Conservation (phyloP, 1,140 invertebrate species). For the Grapholita molesta region DNA sequence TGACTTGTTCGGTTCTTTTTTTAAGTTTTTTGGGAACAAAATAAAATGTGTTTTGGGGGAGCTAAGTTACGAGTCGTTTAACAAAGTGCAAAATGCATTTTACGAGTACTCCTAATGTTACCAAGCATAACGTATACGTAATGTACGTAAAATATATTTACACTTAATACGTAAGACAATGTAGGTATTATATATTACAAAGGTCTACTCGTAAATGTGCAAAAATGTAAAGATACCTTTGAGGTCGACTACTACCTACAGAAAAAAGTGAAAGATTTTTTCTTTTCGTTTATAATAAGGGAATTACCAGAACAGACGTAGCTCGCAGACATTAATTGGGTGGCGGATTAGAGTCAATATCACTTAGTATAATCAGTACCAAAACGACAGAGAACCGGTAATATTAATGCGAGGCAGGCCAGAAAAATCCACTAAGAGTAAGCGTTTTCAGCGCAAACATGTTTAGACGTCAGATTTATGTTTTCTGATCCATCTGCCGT, state of each 20-base stretch:
- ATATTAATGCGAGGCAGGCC: slow-evolving; percentile 18
- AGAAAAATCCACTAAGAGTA: slow-evolving; percentile 41
- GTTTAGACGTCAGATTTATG: slow-evolving; percentile 70
- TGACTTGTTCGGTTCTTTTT: background rate
- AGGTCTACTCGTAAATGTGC: too few species aligned
- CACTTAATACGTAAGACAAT: too few species aligned
- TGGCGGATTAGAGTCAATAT: background rate
- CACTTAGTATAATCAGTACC: slow-evolving; percentile 1
- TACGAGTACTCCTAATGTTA: too few species aligned
- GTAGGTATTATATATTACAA: too few species aligned
- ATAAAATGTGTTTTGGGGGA: background rate
- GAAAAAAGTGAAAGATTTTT: too few species aligned
- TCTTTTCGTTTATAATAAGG: background rate
- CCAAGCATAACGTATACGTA: too few species aligned
- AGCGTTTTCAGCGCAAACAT: slow-evolving; percentile 62
- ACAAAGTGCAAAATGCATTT: background rate
- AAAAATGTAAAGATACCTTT: too few species aligned
- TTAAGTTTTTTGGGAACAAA: background rate
- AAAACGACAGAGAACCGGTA: slow-evolving; percentile 20
- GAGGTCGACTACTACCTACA: too few species aligned
- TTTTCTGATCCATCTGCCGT: slow-evolving; percentile 69
- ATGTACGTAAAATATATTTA: too few species aligned
- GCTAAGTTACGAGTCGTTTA: background rate
- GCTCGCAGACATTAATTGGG: background rate
- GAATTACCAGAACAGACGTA: background rate